Evolutionary conservation across 2,113 vertebrate species (phyloP).

Genomic region (Nestor notabilis): DNA sequence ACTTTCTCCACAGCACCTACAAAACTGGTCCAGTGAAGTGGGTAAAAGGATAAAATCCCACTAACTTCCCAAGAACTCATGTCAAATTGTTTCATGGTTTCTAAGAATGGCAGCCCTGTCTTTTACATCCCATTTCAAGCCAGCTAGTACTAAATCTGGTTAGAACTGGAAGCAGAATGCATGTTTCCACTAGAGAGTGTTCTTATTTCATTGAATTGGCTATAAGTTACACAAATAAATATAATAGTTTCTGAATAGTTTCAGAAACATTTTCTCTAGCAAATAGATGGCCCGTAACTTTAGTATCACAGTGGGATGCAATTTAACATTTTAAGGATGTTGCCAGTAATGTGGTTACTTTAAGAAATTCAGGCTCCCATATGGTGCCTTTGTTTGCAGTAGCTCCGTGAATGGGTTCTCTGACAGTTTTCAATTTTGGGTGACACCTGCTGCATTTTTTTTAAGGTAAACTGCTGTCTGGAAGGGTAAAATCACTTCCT

Average conservation of each 20-base stretch:
- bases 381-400: background rate
- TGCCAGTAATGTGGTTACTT: background rate
- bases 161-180: background rate
- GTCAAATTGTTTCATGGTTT: background rate
- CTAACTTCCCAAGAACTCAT: background rate
- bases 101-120: rapidly evolving
- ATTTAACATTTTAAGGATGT: background rate
- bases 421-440: background rate
- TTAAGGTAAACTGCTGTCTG: background rate
- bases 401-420: background rate
- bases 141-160: background rate
- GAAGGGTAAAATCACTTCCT: background rate
- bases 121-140: background rate
- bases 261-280: background rate
- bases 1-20: background rate
- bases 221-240: background rate
- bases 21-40: background rate
- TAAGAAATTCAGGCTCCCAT: background rate
- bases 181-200: background rate
- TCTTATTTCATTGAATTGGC: background rate
- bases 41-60: background rate
- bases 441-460: background rate
- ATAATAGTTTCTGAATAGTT: background rate
- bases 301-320: background rate
- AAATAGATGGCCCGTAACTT: background rate